A percentile compares a stretch with the other conserved stretches of the same genome.
phyloP scores from a whole-genome alignment of 2,113 vertebrate genomes.

The Saccopteryx bilineata region DNA sequence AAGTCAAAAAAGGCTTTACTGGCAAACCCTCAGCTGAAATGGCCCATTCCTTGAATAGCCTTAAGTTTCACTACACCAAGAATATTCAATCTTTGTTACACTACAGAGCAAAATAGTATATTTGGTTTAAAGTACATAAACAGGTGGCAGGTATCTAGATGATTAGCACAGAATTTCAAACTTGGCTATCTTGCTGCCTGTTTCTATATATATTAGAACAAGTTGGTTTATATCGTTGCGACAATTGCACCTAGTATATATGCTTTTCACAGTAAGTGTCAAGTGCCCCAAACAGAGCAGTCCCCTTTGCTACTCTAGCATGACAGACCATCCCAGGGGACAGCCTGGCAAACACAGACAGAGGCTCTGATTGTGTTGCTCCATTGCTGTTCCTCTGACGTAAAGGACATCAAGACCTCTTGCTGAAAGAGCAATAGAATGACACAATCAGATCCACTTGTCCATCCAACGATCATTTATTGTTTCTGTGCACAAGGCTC shows the following conservation, averaged over 20 bases:
- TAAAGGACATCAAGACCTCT: conserved; percentile 24
- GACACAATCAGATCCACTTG: conserved; percentile 26
- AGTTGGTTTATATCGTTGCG: neutral
- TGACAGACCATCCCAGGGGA: neutral
- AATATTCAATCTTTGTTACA: neutral
- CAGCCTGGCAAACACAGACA: neutral
- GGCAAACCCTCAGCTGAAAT: neutral
- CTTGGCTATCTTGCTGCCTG: neutral
- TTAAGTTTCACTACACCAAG: neutral
- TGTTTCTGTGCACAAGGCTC: conserved; percentile 53
- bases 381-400: conserved; percentile 7
- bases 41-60: neutral
- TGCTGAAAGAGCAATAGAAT: conserved; percentile 28
- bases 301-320: neutral
- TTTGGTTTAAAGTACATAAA: conserved; percentile 9
- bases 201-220: neutral
- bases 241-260: neutral
- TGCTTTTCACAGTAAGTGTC: neutral
- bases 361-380: neutral
- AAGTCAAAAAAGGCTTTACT: conserved; percentile 1
- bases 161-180: neutral
- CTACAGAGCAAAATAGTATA: neutral
- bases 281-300: neutral
- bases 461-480: conserved; percentile 6
- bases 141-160: neutral